A percentile compares a stretch with the other conserved stretches of the same genome.
These are phyloP conservation scores for Plotosus lineatus DNA, from an alignment of 2,113 vertebrate genomes.

Conservation along the genomic window DNA sequence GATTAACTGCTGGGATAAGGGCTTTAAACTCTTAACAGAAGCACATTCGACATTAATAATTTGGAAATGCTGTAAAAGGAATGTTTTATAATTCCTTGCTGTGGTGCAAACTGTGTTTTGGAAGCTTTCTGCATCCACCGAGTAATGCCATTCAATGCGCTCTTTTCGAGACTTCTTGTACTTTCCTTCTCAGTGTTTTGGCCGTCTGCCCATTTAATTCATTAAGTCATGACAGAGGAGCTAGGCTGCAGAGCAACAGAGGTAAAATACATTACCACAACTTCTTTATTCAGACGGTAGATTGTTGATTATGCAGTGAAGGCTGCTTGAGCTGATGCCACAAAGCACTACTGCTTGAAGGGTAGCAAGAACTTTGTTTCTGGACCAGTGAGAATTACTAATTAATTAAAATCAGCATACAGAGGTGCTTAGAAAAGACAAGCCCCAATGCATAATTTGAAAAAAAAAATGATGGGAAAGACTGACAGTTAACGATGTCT, in stretches of 20 bases:
- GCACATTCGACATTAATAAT: not conserved
- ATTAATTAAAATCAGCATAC: conserved; percentile 9
- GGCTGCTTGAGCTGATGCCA: conserved; percentile 6
- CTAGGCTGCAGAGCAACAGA: conserved; percentile 17
- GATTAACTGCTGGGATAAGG: not conserved
- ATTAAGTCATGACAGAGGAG: conserved; percentile 55
- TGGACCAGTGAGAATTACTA: conserved; percentile 3
- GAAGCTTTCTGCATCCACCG: conserved; percentile 60
- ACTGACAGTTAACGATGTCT: not conserved
- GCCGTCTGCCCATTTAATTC: conserved; percentile 61
- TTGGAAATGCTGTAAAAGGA: not conserved
- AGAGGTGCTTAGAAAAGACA: not conserved
- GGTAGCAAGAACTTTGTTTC: conserved; percentile 16
- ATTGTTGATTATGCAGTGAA: conserved; percentile 45
- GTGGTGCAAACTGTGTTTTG: conserved; percentile 44
- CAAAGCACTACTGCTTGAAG: conserved; percentile 31
- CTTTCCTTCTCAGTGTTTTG: conserved; percentile 38
- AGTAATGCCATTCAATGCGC: conserved; percentile 31
- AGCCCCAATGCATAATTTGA: not conserved
- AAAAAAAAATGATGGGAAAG: too few species aligned
- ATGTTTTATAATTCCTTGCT: not conserved
- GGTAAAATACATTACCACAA: conserved; percentile 35
- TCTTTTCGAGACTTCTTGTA: conserved; percentile 45
- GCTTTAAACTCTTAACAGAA: not conserved
- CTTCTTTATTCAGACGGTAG: conserved; percentile 24